Base-by-base conservation (phyloP, 1,140 invertebrate species). In the Tribolium madens region DNA sequence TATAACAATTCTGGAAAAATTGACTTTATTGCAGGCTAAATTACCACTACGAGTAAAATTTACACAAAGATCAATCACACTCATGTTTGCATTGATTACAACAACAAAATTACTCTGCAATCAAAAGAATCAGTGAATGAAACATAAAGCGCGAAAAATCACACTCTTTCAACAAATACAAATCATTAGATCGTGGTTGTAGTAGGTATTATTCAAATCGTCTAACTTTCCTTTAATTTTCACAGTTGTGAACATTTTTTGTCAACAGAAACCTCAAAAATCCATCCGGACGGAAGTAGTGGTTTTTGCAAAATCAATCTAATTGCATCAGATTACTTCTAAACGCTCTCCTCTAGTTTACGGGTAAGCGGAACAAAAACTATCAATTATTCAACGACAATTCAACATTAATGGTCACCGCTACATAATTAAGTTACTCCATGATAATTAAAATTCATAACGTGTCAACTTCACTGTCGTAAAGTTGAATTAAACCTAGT, bases 251-350 rank as follows among this genome's bases (percentile, higher is more conserved):
- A 26, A 2, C 10, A n/a, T n/a, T 60, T 60, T 60, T 60, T 60
- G 10, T 15, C 3, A 26, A 52, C 18, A n/a, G 15, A 60, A 60
- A 31, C 53, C 53, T 60, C 9, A 7, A 60, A 60, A 60, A 60
- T n/a, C 12, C 53, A 18, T 26, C 53, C 53, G 53, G 17, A 60
- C 15, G 53, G 53, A 60, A 21, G 18, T 10, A 26, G 53, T 26
- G 53, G 53, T 60, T 52, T 48, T 26, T 26, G 50, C 50, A 52
- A 15, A 52, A 60, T n/a, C 15, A n/a, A 60, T 18, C 18, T 18
- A 21, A 60, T 21, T 60, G 53, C 53, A 21, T 60, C 53, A 21
- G 9, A 60, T 26, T n/a, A 26, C 50, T 60, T 26, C 15, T 26
- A 26, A 26, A 26, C 21, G 21, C 21, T 26, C 21, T 26, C 21